Percentiles rank a stretch among this genome's conserved stretches.
These are phyloP conservation scores for Heteropelma amictum DNA, from an alignment of 2,888 invertebrate genomes.

Conservation along the genomic window DNA sequence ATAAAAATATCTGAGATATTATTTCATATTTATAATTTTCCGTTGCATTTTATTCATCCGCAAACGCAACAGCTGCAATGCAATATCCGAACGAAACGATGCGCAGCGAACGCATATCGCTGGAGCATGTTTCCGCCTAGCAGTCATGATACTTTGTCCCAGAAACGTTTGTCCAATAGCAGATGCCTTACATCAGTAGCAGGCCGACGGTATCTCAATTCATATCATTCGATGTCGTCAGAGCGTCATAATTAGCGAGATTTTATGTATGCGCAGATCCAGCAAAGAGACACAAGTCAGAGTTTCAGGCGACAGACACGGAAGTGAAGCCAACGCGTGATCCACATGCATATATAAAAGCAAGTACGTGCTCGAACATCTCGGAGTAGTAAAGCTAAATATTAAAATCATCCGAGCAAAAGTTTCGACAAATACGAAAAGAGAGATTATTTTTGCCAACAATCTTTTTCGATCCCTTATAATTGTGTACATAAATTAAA, in stretches of 20 bases:
- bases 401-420: neutral
- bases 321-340: slow-evolving; percentile 17
- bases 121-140: slow-evolving; percentile 6
- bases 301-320: slow-evolving; percentile 15
- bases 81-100: neutral
- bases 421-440: neutral
- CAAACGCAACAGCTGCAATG: slow-evolving; percentile 12
- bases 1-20: too few relatives aligned
- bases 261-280: slow-evolving; percentile 10
- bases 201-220: slow-evolving; percentile 4
- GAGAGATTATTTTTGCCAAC: too few relatives aligned
- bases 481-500: too few relatives aligned
- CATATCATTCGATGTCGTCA: slow-evolving; percentile 13
- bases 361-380: slow-evolving; percentile 6
- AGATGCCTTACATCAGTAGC: slow-evolving; percentile 1
- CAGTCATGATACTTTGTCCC: slow-evolving; percentile 1
- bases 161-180: slow-evolving; percentile 2
- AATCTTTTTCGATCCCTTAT: too few relatives aligned
- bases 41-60: slow-evolving; percentile 13
- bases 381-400: neutral
- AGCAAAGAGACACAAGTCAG: slow-evolving; percentile 21
- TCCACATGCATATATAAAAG: neutral
- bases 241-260: slow-evolving; percentile 26
- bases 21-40: slow-evolving; percentile 6
- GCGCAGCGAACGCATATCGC: neutral